These are phyloP conservation scores for Philopedon plagiatum DNA, from an alignment of 2,888 invertebrate species.

Conservation along the genomic window DNA sequence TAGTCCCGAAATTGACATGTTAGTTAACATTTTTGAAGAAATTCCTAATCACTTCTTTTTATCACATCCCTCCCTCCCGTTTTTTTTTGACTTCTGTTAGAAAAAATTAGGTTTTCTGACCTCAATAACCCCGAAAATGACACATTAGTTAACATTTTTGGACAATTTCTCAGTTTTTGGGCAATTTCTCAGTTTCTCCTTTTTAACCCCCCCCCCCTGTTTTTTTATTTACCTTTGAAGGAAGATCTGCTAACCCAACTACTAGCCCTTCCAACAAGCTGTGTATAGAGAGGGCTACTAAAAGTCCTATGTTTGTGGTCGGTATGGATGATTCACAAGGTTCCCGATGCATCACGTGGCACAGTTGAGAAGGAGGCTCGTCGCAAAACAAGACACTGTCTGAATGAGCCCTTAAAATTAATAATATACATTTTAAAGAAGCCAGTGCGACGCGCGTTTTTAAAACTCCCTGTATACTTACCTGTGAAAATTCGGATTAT, in stretches of 20 bases:
- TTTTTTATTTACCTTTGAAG: conserved; percentile 72
- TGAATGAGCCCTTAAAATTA: conserved; percentile 51
- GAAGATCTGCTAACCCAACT: conserved; percentile 80
- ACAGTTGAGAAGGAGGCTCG: conserved; percentile 68
- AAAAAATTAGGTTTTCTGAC: no score
- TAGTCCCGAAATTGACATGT: no score
- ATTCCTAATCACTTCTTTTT: no score
- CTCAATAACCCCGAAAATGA: no score
- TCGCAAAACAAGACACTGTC: conserved; percentile 56
- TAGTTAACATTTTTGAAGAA: no score
- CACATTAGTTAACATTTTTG: no score
- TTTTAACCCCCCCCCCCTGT: not conserved
- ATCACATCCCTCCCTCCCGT: no score
- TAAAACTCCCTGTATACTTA: not conserved
- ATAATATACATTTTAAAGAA: not conserved
- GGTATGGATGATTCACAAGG: conserved; percentile 77
- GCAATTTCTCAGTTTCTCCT: not conserved
- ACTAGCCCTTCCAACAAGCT: conserved; percentile 86
- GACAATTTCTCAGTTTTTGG: no score
- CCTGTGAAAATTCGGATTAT: conserved; percentile 58
- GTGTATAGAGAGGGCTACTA: conserved; percentile 83
- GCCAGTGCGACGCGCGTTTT: not conserved
- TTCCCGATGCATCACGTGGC: conserved; percentile 78
- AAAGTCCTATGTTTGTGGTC: conserved; percentile 77
- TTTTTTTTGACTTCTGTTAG: no score